phyloP scores from a whole-genome alignment of 2,888 invertebrate genomes.

The Heteropelma amictum region DNA sequence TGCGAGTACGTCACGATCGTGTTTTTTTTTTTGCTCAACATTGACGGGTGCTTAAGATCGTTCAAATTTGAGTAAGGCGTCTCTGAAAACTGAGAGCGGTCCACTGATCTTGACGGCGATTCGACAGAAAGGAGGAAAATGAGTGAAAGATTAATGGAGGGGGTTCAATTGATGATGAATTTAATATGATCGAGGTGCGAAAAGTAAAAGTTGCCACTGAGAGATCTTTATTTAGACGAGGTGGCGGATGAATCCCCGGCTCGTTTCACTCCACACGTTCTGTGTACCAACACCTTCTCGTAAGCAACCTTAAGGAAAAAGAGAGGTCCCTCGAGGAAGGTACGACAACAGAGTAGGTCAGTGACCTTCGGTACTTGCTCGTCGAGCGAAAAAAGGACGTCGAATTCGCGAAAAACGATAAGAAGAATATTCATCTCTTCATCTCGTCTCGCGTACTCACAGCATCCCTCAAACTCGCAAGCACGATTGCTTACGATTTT shows the following conservation, averaged over 20 bases:
- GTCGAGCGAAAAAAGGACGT: not conserved
- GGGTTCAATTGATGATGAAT: no score
- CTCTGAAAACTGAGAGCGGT: no score
- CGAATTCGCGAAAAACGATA: not conserved
- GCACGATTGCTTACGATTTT: no score
- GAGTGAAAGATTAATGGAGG: not conserved
- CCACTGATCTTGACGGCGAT: no score
- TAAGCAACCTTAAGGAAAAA: not conserved
- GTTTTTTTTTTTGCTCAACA: not conserved
- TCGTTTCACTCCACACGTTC: conserved; percentile 32
- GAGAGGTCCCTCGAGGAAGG: not conserved
- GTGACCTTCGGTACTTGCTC: no score
- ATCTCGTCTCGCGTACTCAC: conserved; percentile 1
- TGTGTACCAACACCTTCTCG: not conserved
- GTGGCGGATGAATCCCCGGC: conserved; percentile 18
- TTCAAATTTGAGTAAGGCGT: no score
- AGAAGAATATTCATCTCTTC: not conserved
- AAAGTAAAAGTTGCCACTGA: conserved; percentile 30
- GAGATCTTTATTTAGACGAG: conserved; percentile 52
- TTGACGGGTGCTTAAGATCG: not conserved
- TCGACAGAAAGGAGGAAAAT: not conserved
- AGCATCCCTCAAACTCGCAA: no score
- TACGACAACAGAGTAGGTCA: not conserved
- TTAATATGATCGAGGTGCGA: not conserved
- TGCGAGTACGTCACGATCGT: not conserved